phyloP scores from a whole-genome alignment of 2,113 vertebrate genomes.

The Leptosomus discolor region DNA sequence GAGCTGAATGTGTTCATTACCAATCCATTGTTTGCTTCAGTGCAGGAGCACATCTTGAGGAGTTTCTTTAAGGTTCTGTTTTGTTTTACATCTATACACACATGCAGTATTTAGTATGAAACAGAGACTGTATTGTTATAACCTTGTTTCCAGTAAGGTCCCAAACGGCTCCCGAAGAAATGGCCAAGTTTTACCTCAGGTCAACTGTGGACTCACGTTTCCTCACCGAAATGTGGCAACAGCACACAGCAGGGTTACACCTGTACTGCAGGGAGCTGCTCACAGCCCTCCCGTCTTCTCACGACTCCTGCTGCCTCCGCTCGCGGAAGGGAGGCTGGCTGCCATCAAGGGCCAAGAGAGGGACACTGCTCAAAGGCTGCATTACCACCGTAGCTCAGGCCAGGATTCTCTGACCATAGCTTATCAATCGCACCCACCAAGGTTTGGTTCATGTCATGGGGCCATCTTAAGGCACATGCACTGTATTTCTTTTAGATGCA shows the following conservation, averaged over 20 bases:
- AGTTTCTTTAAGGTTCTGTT: not conserved
- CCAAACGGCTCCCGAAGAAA: not conserved
- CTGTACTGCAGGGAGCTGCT: not conserved
- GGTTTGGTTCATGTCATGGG: not conserved
- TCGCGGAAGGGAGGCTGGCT: not conserved
- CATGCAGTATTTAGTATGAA: not conserved
- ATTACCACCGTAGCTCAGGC: not conserved
- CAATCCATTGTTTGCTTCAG: not conserved
- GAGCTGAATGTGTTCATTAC: not conserved
- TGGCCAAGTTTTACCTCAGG: not conserved
- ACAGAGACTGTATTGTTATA: not conserved
- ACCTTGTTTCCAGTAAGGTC: not conserved
- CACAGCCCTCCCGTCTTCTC: not conserved
- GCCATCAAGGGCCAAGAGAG: not conserved
- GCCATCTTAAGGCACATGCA: not conserved
- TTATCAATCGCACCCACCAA: fast-evolving
- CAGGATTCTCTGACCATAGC: not conserved
- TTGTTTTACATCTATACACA: not conserved
- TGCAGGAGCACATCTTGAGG: not conserved
- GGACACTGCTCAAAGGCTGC: not conserved
- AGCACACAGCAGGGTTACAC: fast-evolving
- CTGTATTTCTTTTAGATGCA: not conserved
- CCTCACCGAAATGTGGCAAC: not conserved
- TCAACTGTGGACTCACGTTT: not conserved
- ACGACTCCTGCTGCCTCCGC: not conserved